Conservation (phyloP, 2,888 invertebrate genomes). For the Matsumyia berberina region DNA sequence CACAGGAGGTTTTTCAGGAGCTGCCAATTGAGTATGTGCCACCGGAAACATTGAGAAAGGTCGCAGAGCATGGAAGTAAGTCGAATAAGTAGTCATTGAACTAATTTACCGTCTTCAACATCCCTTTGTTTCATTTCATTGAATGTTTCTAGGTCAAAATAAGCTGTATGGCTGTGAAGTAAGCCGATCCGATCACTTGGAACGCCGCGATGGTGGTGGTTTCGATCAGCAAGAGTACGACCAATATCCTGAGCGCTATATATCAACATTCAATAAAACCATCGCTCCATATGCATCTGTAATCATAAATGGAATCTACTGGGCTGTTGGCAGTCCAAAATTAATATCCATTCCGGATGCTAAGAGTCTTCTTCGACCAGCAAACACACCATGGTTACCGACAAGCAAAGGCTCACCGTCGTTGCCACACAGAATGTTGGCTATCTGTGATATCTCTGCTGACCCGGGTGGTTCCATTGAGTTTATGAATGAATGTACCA, state of each 20-base stretch:
- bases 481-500: conserved; percentile 99
- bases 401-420: conserved; percentile 94
- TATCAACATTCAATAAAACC: conserved; percentile 97
- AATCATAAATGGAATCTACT: conserved; percentile 99
- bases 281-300: conserved; percentile 99
- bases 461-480: conserved; percentile 99
- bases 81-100: background rate
- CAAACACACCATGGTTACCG: conserved; percentile 96
- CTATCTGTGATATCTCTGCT: conserved; percentile 99
- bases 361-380: conserved; percentile 94
- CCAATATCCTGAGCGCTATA: conserved; percentile 95
- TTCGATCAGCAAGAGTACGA: conserved; percentile 96
- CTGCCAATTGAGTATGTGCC: conserved; percentile 98
- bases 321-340: conserved; percentile 98
- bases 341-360: conserved; percentile 98
- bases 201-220: conserved; percentile 95
- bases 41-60: conserved; percentile 96
- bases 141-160: conserved; percentile 88
- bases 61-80: conserved; percentile 97
- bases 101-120: background rate
- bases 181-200: conserved; percentile 95
- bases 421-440: conserved; percentile 95
- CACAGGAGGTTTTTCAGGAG: conserved; percentile 97
- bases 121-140: background rate
- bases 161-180: conserved; percentile 99